phyloP scores from a whole-genome alignment of 2,888 invertebrate species.

The Melieria crassipennis region DNA sequence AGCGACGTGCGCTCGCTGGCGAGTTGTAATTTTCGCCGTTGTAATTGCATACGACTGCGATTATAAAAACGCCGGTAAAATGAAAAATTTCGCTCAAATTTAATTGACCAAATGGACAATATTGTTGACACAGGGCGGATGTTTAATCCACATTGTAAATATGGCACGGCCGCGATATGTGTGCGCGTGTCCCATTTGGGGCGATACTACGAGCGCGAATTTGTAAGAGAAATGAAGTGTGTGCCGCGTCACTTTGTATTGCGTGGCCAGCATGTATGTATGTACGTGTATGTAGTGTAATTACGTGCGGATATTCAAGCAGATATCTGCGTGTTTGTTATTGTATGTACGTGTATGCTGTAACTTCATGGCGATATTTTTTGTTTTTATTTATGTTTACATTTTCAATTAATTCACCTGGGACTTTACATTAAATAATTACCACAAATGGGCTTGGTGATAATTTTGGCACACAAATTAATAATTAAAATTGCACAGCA shows the following conservation, averaged over 20 bases:
- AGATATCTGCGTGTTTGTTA: constrained; percentile 13
- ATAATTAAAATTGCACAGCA: constrained; percentile 19
- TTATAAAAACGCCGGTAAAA: constrained; percentile 15
- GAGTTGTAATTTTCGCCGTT: no score
- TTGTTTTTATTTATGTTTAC: constrained; percentile 36
- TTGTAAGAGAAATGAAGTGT: constrained; percentile 31
- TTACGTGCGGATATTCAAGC: no score
- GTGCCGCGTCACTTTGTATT: not conserved
- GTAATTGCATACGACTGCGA: no score
- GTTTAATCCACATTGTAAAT: not conserved
- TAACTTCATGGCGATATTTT: not conserved
- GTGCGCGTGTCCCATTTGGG: constrained; percentile 43
- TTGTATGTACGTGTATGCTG: not conserved
- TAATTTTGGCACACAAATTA: constrained; percentile 59
- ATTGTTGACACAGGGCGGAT: no score
- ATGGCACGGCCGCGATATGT: constrained; percentile 6
- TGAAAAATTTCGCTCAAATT: constrained; percentile 36
- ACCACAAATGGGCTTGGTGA: constrained; percentile 62
- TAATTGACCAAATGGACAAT: constrained; percentile 34
- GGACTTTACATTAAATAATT: constrained; percentile 64
- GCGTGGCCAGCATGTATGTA: not conserved
- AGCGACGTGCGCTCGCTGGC: not conserved
- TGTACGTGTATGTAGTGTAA: not conserved
- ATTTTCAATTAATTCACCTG: constrained; percentile 49
- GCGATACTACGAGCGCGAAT: constrained; percentile 41